Evolutionary conservation across 2,797 vertebrate species (phyloP), one percentile per base, ranked within the genome.

Genomic region (Manis crassicaudata): DNA sequence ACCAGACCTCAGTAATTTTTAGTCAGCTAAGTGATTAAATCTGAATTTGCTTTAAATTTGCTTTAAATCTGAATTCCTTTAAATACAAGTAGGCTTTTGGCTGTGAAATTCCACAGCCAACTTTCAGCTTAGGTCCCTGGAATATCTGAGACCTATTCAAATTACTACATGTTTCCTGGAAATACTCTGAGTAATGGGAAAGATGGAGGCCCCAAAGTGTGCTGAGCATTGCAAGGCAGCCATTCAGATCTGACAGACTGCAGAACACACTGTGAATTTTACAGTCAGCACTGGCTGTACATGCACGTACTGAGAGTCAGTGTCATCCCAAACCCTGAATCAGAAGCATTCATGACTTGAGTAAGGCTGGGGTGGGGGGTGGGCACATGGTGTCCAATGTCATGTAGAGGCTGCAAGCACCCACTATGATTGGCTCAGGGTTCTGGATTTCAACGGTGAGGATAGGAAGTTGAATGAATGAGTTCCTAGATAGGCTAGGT

Each of bases 11-110:
- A 32, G 29, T 65, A 85, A 54, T 67, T 87, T 96, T 88, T 77
- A 77, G 58, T 50, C 63, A 82, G 67, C 23, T 32, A 35, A 35
- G 4, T 79, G 67, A 92, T 92, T 87, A 88, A 91, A 65, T 92
- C 56, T 60, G 62, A 68, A 89, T 92, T 80, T 92, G 67, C 58
- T 54, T 35, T 35, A 35, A 35, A 35, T 35, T 35, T 35, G 35
- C 35, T 35, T 35, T 35, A 35, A 35, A 35, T 35, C 35, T 35
- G 35, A 35, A 73, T 29, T 40, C 58, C 10, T 85, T 90, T 76
- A 40, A 14, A 58, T 77, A 88, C 46, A 81, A 62, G 11, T 81
- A 90, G 67, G 60, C n/a, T 82, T 6, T 54, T 76, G 29, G 43
- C 43, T 58, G 7, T 50, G 27, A 91, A 58, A 37, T 67, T 52